Evolutionary conservation across 2,888 invertebrate genomes (phyloP).

Genomic region (Macropis europaea): DNA sequence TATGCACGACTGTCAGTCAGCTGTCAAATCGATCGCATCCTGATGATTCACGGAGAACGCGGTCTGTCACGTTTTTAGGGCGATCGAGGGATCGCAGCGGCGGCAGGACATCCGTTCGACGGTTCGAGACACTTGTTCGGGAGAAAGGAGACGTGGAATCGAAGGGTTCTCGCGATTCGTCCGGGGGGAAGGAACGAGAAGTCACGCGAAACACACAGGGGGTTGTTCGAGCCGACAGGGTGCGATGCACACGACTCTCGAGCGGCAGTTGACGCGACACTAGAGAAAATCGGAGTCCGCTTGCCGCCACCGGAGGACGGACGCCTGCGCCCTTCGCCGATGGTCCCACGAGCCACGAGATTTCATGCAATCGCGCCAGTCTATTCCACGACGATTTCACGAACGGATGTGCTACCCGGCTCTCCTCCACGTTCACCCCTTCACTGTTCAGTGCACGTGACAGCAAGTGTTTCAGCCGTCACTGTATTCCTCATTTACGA

Average conservation of each 20-base stretch:
- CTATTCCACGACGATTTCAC: conserved; percentile 19
- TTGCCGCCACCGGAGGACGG: conserved; percentile 69
- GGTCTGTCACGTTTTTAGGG: no score
- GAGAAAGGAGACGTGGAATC: not conserved
- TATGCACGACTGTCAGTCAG: no score
- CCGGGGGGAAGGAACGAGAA: not conserved
- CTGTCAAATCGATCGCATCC: no score
- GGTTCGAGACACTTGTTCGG: not conserved
- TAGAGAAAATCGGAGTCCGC: conserved; percentile 69
- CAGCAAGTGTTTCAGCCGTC: no score
- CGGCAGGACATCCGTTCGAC: no score
- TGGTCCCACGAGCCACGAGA: conserved; percentile 50
- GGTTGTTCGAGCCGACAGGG: conserved; percentile 37
- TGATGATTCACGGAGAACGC: no score
- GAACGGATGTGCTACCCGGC: conserved; percentile 1
- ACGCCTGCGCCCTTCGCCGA: conserved; percentile 71
- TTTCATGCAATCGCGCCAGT: conserved; percentile 50
- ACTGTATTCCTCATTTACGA: no score
- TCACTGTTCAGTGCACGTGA: no score
- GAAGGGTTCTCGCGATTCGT: not conserved
- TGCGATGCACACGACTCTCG: conserved; percentile 65
- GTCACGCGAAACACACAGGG: conserved; percentile 39
- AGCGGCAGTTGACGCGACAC: conserved; percentile 76
- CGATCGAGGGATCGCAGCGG: no score
- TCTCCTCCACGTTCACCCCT: not conserved